Percentiles rank a stretch among this genome's conserved stretches.
These are phyloP conservation scores for Ochropacha duplaris DNA, from an alignment of 2,888 invertebrate genomes.

Conservation along the genomic window DNA sequence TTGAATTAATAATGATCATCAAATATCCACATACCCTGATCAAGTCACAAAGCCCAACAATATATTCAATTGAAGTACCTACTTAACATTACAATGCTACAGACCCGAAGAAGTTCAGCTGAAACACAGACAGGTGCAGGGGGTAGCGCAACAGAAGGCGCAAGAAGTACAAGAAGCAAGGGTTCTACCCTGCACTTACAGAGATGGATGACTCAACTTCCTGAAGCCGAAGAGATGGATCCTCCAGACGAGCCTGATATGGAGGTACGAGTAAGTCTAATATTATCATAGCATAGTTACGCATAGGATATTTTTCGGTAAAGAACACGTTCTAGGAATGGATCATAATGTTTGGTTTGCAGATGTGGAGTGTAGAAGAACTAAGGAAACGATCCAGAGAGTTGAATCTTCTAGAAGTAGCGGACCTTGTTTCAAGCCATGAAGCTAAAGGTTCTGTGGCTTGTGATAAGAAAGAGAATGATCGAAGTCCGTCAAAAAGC, in stretches of 20 bases:
- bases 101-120: slow-evolving; percentile 74
- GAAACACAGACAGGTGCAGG: slow-evolving; percentile 73
- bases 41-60: slow-evolving; percentile 7
- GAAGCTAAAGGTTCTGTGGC: slow-evolving; percentile 59
- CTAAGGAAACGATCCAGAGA: slow-evolving; percentile 87
- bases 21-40: slow-evolving; percentile 45
- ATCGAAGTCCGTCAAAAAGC: slow-evolving; percentile 88
- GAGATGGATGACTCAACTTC: slow-evolving; percentile 91
- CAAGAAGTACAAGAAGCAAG: slow-evolving; percentile 82
- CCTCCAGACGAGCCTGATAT: slow-evolving; percentile 79
- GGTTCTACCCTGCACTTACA: slow-evolving; percentile 89
- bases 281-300: not conserved
- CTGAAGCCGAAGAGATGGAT: slow-evolving; percentile 83
- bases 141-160: slow-evolving; percentile 67
- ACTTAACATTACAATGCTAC: slow-evolving; percentile 21
- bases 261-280: slow-evolving; percentile 60
- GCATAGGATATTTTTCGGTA: not conserved
- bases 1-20: slow-evolving; percentile 15
- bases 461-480: slow-evolving; percentile 80
- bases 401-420: slow-evolving; percentile 83
- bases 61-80: not conserved
- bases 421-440: slow-evolving; percentile 59
- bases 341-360: slow-evolving; percentile 2
- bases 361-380: slow-evolving; percentile 89
- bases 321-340: not conserved